These are phyloP conservation scores for Lepeophtheirus salmonis DNA, from an alignment of 1,140 invertebrate genomes.

Conservation along the genomic window DNA sequence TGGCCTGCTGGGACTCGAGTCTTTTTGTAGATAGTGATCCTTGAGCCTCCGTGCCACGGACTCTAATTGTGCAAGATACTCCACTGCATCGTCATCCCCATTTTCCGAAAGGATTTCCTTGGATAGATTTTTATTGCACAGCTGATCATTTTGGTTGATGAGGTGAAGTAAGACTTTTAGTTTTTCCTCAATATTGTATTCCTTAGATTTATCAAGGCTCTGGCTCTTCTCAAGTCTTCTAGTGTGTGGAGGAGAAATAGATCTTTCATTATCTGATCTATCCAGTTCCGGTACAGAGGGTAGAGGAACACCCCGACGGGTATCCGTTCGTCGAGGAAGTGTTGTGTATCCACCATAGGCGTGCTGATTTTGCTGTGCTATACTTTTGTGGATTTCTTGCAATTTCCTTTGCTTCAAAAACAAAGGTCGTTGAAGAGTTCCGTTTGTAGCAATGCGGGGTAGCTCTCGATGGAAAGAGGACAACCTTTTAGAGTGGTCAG, in stretches of 20 bases:
- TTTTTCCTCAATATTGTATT: conserved; percentile 3
- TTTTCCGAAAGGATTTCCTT: background rate
- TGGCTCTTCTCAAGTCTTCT: background rate
- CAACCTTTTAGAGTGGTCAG: background rate
- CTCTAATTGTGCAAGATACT: conserved; percentile 11
- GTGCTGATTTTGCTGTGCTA: background rate
- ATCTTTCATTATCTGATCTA: conserved; percentile 10
- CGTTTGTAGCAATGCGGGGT: conserved; percentile 8
- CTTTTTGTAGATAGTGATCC: background rate
- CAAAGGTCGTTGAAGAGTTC: background rate
- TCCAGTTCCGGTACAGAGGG: conserved; percentile 9
- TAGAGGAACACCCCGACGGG: background rate
- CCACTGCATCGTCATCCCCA: background rate
- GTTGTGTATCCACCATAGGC: background rate
- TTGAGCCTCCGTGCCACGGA: conserved; percentile 5
- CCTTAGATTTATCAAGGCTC: background rate
- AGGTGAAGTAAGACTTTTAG: conserved; percentile 2
- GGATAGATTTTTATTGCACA: background rate
- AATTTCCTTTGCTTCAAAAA: background rate
- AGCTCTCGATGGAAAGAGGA: background rate
- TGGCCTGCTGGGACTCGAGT: background rate
- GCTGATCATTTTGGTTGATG: background rate
- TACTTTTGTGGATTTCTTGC: background rate
- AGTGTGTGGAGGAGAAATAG: conserved; percentile 2
- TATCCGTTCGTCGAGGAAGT: background rate